These are phyloP conservation scores for Biston betularia DNA, from an alignment of 2,888 invertebrate species.

Conservation along the genomic window DNA sequence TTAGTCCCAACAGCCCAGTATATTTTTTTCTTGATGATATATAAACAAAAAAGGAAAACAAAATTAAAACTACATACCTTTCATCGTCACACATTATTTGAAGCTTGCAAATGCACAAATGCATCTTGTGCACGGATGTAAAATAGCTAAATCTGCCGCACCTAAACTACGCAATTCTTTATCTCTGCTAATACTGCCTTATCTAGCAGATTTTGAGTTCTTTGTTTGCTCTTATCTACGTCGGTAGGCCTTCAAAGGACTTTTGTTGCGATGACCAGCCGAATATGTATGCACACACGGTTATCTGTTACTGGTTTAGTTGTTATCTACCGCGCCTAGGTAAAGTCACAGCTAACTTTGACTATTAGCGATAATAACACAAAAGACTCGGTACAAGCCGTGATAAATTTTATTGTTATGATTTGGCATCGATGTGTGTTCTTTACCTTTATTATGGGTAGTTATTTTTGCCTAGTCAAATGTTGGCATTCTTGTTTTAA, in stretches of 20 bases:
- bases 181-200: conserved; percentile 25
- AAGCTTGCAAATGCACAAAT: conserved; percentile 33
- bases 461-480: conserved; percentile 9
- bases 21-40: background rate
- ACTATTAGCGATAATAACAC: conserved; percentile 33
- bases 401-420: conserved; percentile 35
- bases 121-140: conserved; percentile 13
- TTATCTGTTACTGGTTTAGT: conserved; percentile 18
- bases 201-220: conserved; percentile 34
- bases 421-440: conserved; percentile 26
- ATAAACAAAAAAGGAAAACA: background rate
- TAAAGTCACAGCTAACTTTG: conserved; percentile 16
- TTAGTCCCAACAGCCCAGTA: no score
- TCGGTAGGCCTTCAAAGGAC: conserved; percentile 59
- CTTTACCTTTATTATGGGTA: conserved; percentile 26
- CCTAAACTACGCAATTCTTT: conserved; percentile 30
- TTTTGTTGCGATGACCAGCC: conserved; percentile 36
- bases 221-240: conserved; percentile 39
- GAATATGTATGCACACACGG: conserved; percentile 32
- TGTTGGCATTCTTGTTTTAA: no score
- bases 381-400: conserved; percentile 30
- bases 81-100: conserved; percentile 19
- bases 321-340: conserved; percentile 36
- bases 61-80: conserved; percentile 10
- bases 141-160: conserved; percentile 14